phyloP scores from a whole-genome alignment of 2,113 vertebrate species.

The Notarius quadriscutis region DNA sequence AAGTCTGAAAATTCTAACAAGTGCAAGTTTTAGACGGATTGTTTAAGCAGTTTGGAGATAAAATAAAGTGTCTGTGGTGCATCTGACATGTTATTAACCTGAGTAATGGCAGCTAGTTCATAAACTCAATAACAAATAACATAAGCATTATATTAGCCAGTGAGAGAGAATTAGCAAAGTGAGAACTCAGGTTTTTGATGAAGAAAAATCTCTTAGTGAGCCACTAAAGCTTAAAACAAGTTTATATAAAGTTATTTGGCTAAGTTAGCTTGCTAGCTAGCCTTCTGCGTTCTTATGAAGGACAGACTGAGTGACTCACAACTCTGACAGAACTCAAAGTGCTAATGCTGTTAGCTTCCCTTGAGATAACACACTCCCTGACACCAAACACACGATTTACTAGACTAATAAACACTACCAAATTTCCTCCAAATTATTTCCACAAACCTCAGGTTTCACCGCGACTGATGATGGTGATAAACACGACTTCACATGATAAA shows the following conservation, averaged over 20 bases:
- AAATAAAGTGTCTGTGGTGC: background rate
- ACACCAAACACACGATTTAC: background rate
- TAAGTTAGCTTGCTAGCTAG: conserved; percentile 6
- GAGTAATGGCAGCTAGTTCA: too few species aligned
- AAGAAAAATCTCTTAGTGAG: too few species aligned
- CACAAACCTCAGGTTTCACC: conserved; percentile 35
- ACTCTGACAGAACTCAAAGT: too few species aligned
- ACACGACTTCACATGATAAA: background rate
- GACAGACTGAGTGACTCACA: background rate
- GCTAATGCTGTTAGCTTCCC: background rate
- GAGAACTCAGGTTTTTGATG: background rate
- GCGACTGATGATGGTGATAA: background rate
- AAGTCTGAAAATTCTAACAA: background rate
- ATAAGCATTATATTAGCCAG: background rate
- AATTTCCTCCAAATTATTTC: background rate
- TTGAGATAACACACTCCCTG: background rate
- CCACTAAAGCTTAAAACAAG: background rate
- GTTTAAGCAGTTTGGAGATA: background rate
- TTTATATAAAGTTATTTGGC: background rate
- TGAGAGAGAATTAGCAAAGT: background rate
- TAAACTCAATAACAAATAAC: background rate
- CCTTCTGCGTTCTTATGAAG: background rate
- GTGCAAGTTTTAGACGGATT: background rate
- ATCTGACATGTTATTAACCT: background rate
- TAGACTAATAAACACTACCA: background rate